Conservation (phyloP, 2,888 invertebrate species). For the Cryptosula pallasiana region DNA sequence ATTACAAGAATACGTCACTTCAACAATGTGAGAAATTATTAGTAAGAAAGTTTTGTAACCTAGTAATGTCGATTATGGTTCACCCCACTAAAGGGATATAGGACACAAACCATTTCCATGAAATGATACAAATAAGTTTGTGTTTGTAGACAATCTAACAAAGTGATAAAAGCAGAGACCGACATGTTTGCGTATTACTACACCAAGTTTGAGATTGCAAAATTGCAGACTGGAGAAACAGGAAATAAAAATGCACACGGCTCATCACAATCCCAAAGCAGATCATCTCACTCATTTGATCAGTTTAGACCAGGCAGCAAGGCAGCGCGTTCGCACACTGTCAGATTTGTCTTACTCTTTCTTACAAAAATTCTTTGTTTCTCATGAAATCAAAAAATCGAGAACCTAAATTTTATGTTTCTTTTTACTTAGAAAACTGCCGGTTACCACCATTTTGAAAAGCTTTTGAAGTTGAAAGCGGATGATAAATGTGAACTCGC, state of each 20-base stretch:
- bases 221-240: neutral
- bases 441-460: neutral
- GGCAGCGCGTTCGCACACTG: neutral
- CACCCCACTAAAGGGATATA: too few relatives aligned
- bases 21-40: neutral
- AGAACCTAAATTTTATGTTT: too few relatives aligned
- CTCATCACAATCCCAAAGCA: neutral
- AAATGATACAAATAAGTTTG: too few relatives aligned
- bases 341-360: too few relatives aligned
- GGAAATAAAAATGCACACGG: neutral
- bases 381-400: too few relatives aligned
- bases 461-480: neutral
- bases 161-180: neutral
- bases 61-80: too few relatives aligned
- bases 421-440: neutral
- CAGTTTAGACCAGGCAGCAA: neutral
- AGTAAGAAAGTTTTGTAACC: too few relatives aligned
- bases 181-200: slow-evolving; percentile 2
- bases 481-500: slow-evolving; percentile 13
- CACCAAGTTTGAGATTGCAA: neutral
- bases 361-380: too few relatives aligned
- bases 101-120: too few relatives aligned
- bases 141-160: slow-evolving; percentile 11
- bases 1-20: neutral
- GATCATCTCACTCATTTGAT: neutral